Base-by-base conservation (phyloP, 35 echinoderm and acorn worm species). In the Ptychodera flava region DNA sequence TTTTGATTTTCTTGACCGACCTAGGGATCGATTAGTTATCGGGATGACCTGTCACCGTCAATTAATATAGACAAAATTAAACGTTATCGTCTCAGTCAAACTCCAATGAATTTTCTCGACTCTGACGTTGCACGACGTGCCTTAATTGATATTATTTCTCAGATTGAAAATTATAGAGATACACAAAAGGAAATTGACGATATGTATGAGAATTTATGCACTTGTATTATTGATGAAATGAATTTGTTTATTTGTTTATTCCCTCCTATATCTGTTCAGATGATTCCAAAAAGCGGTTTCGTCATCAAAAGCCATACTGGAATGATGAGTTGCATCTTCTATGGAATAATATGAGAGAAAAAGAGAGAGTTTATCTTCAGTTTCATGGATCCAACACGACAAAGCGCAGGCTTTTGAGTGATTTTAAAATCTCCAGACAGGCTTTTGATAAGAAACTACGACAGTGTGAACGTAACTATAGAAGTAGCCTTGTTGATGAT, bases 111-210 rank as follows among this genome's bases (percentile, higher is more conserved):
- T 64, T 64, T 64, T 64, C 45, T 64, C 22, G 45, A 64, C 22
- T 64, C 45, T 64, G 45, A 64, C 22, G 45, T 64, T 64, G 45
- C 45, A 22, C 45, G 45, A 64, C 45, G 45, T 64, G 45, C 45
- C 45, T 64, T 64, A 64, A 6, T 64, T 64, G 45, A 64, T 64
- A 64, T 64, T 64, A 64, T 64, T 64, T 64, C 45, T 64, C 45
- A 64, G 45, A 64, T 64, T 64, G 45, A 64, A 64, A 64, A 64
- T 64, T 64, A 64, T 64, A 64, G 45, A 64, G 45, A 64, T 64
- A 64, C 45, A 64, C 45, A 64, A 64, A 64, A 64, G 22, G 45
- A 64, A 64, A 64, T 64, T 64, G 45, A 64, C 22, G 45, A 64
- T 22, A 64, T 64, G 6, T 64, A 64, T 64, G 45, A 64, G 6